These are phyloP conservation scores for Myrmophylax atrothorax DNA, from an alignment of 2,113 vertebrate genomes.

Conservation along the genomic window DNA sequence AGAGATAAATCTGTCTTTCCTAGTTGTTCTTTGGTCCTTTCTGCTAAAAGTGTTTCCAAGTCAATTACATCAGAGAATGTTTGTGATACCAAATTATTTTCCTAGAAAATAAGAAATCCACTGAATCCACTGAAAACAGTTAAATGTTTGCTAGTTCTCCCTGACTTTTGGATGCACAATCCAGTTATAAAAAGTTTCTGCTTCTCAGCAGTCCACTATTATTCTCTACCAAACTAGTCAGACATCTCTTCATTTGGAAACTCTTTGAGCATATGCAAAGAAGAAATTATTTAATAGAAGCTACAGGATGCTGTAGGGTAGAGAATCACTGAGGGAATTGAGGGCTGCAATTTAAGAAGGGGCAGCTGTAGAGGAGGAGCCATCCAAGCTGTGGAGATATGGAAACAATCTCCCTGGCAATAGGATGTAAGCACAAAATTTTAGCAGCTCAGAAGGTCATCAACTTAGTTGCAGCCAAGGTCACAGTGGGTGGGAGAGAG, in stretches of 20 bases:
- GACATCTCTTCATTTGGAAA: not conserved
- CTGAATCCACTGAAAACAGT: not conserved
- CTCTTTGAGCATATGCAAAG: not conserved
- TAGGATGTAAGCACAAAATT: conserved; percentile 31
- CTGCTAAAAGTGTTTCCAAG: not conserved
- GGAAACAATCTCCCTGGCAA: conserved; percentile 47
- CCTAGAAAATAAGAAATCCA: not conserved
- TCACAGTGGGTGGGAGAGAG: not conserved
- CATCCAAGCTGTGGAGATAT: not conserved
- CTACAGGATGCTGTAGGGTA: not conserved
- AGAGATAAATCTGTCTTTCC: not conserved
- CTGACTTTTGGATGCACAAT: not conserved
- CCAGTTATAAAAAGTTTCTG: not conserved
- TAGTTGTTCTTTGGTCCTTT: not conserved
- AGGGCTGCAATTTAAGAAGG: conserved; percentile 46
- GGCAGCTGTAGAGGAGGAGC: conserved; percentile 39
- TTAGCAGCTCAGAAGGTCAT: conserved; percentile 42
- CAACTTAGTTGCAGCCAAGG: not conserved
- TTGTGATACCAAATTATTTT: not conserved
- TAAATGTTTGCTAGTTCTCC: not conserved
- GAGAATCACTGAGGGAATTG: not conserved
- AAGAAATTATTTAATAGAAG: not conserved
- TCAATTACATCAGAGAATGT: not conserved
- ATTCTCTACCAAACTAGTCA: not conserved
- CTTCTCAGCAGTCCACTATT: not conserved